Evolutionary conservation across 2,797 vertebrate species (phyloP).

Genomic region (Taenioides sp.): DNA sequence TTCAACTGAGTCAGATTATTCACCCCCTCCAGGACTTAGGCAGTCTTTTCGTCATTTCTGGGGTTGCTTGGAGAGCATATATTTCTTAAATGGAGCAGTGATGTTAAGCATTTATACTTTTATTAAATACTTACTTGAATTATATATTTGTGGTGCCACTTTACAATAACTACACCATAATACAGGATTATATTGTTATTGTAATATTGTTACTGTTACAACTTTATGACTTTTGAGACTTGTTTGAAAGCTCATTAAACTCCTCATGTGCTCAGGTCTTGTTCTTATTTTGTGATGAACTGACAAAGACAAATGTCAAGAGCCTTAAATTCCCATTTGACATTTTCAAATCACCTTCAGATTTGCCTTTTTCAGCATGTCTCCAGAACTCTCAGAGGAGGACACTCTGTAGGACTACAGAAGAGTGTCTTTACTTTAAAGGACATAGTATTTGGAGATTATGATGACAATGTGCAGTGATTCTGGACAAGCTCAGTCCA

Average conservation of each 20-base stretch:
- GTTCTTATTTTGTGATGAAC: background rate
- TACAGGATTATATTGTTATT: too few species aligned
- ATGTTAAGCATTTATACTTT: background rate
- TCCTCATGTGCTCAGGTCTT: background rate
- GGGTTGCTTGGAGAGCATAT: background rate
- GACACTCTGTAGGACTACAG: background rate
- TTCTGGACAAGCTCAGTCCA: too few species aligned
- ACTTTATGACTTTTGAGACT: background rate
- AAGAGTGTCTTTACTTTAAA: background rate
- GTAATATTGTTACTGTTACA: background rate
- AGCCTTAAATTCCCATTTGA: background rate
- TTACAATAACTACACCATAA: too few species aligned
- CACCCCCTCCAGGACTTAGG: background rate
- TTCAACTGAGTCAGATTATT: conserved; percentile 23
- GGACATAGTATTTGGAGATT: background rate
- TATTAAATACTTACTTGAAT: background rate
- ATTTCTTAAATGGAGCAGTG: background rate
- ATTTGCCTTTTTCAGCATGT: conserved; percentile 1
- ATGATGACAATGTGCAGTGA: too few species aligned
- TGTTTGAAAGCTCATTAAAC: background rate
- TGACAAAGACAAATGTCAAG: conserved; percentile 5
- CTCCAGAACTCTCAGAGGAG: background rate
- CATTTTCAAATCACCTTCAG: conserved; percentile 8
- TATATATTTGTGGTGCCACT: background rate
- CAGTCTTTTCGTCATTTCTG: conserved; percentile 2